Base-by-base conservation (phyloP, 2,888 invertebrate genomes). In the Leptopilina drosophilae region DNA sequence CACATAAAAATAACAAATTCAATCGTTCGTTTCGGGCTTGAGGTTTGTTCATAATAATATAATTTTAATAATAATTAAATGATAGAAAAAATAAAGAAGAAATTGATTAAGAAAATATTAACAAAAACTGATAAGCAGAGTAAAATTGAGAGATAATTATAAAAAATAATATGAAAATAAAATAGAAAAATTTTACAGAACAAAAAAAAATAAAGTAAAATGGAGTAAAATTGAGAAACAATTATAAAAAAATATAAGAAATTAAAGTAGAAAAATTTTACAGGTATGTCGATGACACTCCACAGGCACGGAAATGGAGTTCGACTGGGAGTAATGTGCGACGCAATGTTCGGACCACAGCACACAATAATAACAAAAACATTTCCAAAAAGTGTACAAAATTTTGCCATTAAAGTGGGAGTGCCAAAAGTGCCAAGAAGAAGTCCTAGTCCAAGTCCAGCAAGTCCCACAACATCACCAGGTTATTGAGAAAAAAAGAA, bases 241-340 rank as follows among this genome's bases (percentile, higher is more conserved):
- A 20, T 20, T 20, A 1, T 20, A 20, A 20, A 1, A 20, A 1
- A 20, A 20, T 1, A 33, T 33, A 33, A 33, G 33, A 33, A 79
- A 62, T 33, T 40, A 7, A 42, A n/a, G 76, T 67, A 14, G 12
- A 15, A 14, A 69, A 12, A 42, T 77, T 80, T 92, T 92, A 12
- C 91, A 96, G 96, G 95, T 89, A 93, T 96, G 92, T 96, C 96
- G 0, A 91, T 96, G 81, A 95, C 95, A 73, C 92, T 96, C 76
- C 95, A 95, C 85, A 94, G 94, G 87, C 95, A 95, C 89, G 94
- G 94, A 0, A 94, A 94, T 84, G 93, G 94, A 1, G 93, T 95
- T 2, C 93, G 94, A 2, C 90, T 96, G 7, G 94, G 94, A 1
- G 95, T 96, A 8, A 96, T 96, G 95, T 93, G 94, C 0, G 96